phyloP scores from a whole-genome alignment of 1,140 invertebrate species.

The Leptinotarsa lineolata region DNA sequence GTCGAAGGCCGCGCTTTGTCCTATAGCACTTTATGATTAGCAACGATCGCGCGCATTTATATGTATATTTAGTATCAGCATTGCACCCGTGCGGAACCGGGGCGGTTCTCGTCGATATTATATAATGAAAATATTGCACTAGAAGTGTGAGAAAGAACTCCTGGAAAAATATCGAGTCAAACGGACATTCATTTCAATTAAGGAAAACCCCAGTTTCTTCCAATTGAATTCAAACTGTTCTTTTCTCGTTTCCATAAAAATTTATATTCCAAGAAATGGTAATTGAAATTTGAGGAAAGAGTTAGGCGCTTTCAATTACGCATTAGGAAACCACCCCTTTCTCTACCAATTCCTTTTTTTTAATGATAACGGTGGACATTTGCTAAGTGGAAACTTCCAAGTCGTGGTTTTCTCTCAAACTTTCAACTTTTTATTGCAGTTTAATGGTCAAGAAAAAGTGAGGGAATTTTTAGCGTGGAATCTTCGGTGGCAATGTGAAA shows the following conservation, averaged over 20 bases:
- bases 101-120: no score
- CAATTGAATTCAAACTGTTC: background rate
- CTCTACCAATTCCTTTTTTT: constrained; percentile 17
- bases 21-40: no score
- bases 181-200: background rate
- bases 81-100: no score
- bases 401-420: constrained; percentile 26
- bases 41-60: no score
- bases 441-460: constrained; percentile 30
- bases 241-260: constrained; percentile 14
- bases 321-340: constrained; percentile 23
- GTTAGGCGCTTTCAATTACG: constrained; percentile 23
- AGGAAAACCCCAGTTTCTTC: background rate
- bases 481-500: constrained; percentile 13
- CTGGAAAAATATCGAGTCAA: background rate
- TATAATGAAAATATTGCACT: no score
- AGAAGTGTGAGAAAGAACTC: no score
- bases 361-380: constrained; percentile 32
- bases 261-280: constrained; percentile 9
- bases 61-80: no score
- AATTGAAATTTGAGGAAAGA: constrained; percentile 25
- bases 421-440: constrained; percentile 29
- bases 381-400: constrained; percentile 31
- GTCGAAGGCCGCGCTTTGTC: no score
- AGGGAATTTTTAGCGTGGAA: constrained; percentile 22